Base-by-base conservation (phyloP, 2,888 invertebrate genomes). In the Podabrus alpinus region DNA sequence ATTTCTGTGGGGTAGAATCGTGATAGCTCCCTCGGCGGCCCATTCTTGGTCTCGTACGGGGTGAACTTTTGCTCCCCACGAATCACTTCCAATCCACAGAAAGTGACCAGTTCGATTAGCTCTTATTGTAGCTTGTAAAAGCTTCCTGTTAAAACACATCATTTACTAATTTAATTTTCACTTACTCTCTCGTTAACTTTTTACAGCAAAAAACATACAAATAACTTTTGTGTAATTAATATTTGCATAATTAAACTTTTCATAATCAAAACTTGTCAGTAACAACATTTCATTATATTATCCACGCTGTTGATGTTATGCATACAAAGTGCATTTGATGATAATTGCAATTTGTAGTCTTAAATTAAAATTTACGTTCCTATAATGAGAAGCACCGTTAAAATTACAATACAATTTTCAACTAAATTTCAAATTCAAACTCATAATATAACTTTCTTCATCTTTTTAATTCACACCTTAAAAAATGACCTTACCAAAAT, bases 11-110 rank as follows among this genome's bases (percentile, higher is more conserved):
- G 92, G 92, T 76, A 92, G 87, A 78, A 92, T 90, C 9, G 92
- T 92, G 77, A 92, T 91, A 69, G 92, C 90, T 74, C 92, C 91
- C 79, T 90, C 89, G 15, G 91, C 91, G 1, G 89, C 89, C 81
- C 86, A 88, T 84, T 91, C 91, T 79, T 91, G 90, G 76, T 90
- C 90, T 76, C 89, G 86, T 1, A 92, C 91, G 0, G 92, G 91
- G 82, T 91, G 88, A 68, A 89, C 88, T 85, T 92, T 92, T 59
- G 91, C 91, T 16, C 93, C 93, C 93, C 93, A 93, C 0, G 92
- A 92, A 85, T 93, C 93, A 80, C 92, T 92, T 15, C 92, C 93
- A 62, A 93, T 89, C 91, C 92, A 93, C 82, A 92, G 89, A 81
- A 92, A 92, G 77, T 92, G 89, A 9, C 89, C 89, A 0, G 89